Evolutionary conservation across 37 sponge, comb jelly and placozoan genomes (phyloP).

Genomic region (Beroe forskalii): DNA sequence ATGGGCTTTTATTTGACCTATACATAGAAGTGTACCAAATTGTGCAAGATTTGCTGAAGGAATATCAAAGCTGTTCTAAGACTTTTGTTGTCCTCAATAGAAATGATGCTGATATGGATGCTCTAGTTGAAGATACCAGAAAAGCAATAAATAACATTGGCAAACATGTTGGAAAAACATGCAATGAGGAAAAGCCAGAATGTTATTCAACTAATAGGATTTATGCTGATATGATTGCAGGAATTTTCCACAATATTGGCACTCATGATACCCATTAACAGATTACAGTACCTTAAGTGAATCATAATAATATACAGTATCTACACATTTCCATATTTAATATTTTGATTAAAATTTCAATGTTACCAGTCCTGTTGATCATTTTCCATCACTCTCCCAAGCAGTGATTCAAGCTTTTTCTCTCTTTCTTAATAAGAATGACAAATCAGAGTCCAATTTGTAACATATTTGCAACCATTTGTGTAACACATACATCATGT

Average conservation of each 20-base stretch:
- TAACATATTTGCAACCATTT: too few relatives aligned
- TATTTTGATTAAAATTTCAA: too few relatives aligned
- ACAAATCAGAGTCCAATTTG: too few relatives aligned
- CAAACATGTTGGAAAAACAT: neutral
- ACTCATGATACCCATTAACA: too few relatives aligned
- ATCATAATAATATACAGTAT: too few relatives aligned
- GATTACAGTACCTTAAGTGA: too few relatives aligned
- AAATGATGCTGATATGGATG: neutral
- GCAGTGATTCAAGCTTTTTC: too few relatives aligned
- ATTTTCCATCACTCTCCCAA: too few relatives aligned
- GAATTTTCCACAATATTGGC: neutral
- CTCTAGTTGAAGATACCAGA: neutral
- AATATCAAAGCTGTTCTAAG: neutral
- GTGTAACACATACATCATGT: too few relatives aligned
- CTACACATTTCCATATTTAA: too few relatives aligned
- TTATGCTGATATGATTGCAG: constrained; percentile 30
- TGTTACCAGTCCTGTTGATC: too few relatives aligned
- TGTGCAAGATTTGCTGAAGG: neutral
- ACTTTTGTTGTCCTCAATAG: neutral
- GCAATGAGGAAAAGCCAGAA: neutral
- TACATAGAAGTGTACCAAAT: constrained; percentile 38
- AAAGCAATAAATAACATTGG: neutral
- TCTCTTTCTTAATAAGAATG: too few relatives aligned
- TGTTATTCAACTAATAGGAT: constrained; percentile 20
- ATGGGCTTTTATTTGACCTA: constrained; percentile 2